Conservation (phyloP, 2,797 vertebrate species). For the Hydrophis major region DNA sequence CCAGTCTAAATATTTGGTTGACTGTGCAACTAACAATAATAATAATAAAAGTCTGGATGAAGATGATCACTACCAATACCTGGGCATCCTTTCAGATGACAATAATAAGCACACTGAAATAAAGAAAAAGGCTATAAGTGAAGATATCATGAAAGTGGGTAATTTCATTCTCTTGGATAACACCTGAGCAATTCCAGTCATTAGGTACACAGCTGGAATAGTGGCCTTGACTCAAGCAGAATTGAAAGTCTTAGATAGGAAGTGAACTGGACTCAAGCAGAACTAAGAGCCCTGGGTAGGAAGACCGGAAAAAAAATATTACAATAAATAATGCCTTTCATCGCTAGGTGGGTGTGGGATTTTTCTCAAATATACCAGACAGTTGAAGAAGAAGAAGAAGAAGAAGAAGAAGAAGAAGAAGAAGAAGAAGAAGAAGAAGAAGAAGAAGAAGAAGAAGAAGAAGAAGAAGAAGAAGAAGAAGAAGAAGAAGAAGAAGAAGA, state of each 20-base stretch:
- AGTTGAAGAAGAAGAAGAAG: not conserved
- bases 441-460: not conserved
- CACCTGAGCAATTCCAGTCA: not conserved
- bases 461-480: not conserved
- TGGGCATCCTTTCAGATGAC: not conserved
- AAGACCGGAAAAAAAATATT: not conserved
- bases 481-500: not conserved
- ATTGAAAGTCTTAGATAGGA: not conserved
- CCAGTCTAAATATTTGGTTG: not conserved
- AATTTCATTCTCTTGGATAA: not conserved
- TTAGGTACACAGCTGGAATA: not conserved
- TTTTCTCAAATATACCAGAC: not conserved
- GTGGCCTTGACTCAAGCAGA: not conserved
- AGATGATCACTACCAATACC: not conserved
- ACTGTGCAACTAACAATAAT: not conserved
- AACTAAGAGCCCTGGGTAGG: not conserved
- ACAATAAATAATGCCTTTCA: not conserved
- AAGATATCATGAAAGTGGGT: not conserved
- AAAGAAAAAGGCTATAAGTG: not conserved
- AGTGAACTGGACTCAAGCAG: not conserved
- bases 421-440: not conserved
- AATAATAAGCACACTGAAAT: not conserved
- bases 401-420: too few relatives aligned
- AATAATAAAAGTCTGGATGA: not conserved
- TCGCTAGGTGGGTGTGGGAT: not conserved